A percentile compares a stretch with the other conserved stretches of the same genome.
These are phyloP conservation scores for Bothrops jararaca DNA, from an alignment of 2,113 vertebrate genomes.

Conservation along the genomic window DNA sequence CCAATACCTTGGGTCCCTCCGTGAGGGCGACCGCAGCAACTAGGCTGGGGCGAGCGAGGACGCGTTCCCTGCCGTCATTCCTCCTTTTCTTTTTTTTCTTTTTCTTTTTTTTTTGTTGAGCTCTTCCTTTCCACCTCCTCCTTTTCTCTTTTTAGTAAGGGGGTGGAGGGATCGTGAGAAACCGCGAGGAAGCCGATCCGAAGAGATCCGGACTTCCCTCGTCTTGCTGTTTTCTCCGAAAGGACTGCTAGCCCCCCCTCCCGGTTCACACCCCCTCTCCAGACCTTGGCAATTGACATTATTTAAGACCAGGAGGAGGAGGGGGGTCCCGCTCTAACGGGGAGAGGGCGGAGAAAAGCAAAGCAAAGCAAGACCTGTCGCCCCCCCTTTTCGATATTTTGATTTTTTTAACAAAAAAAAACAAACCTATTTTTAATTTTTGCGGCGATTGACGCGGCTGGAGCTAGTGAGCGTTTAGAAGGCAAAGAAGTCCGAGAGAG, in stretches of 20 bases:
- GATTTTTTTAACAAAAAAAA: neutral
- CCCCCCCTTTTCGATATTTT: neutral
- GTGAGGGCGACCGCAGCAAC: slow-evolving; percentile 75
- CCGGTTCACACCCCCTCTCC: slow-evolving; percentile 11
- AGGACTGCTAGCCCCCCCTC: slow-evolving; percentile 37
- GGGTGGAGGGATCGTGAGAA: slow-evolving; percentile 40
- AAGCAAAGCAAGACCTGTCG: slow-evolving; percentile 21
- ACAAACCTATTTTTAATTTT: slow-evolving; percentile 49
- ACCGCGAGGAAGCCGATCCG: slow-evolving; percentile 68
- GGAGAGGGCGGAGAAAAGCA: slow-evolving; percentile 36
- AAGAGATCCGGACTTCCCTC: slow-evolving; percentile 70
- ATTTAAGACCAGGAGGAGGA: slow-evolving; percentile 52
- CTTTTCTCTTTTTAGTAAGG: neutral
- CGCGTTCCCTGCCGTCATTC: slow-evolving; percentile 19
- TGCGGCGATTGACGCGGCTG: slow-evolving; percentile 69
- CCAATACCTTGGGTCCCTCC: slow-evolving; percentile 80
- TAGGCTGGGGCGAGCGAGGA: slow-evolving; percentile 58
- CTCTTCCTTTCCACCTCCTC: no score
- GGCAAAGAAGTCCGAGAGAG: slow-evolving; percentile 63
- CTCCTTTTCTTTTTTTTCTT: neutral
- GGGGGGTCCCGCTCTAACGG: slow-evolving; percentile 11
- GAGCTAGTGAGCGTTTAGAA: slow-evolving; percentile 66
- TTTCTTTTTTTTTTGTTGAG: neutral
- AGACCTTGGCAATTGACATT: slow-evolving; percentile 65
- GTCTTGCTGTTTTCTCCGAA: slow-evolving; percentile 47